Evolutionary conservation across 2,797 vertebrate species (phyloP), one percentile per base, ranked within the genome.

Genomic region (Helicolenus hilgendorfi): DNA sequence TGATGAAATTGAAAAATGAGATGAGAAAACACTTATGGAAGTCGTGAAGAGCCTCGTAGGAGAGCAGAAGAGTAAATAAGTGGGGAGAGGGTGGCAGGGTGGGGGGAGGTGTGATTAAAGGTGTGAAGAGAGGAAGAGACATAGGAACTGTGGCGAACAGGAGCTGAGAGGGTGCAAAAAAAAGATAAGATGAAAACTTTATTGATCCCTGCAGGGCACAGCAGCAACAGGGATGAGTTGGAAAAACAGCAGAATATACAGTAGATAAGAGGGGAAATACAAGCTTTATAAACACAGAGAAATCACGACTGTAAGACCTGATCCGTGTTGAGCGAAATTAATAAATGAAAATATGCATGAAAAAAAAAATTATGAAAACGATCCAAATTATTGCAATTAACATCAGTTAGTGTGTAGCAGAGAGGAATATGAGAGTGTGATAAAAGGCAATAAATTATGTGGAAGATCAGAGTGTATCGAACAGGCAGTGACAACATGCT

Each of bases 101-200:
- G 41, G 73, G 36, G 36, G 60, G 67, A 83, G 14, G 41, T 79
- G 64, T 92, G 76, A 87, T 85, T 85, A 79, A 81, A 87, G 55
- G 70, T 85, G 85, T 83, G 72, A 73, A 80, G 75, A 67, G 33
- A 45, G 68, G 59, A 65, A 15, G 63, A 45, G 62, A 69, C 20
- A 56, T 1, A 59, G 38, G 35, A 72, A 75, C 45, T 31, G 79
- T 77, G 27, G 72, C 71, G 53, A 79, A 73, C 64, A 55, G 45
- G 62, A 76, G 33, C 38, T 65, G 73, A 86, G 59, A 68, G 65
- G 72, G 35, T 59, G 73, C 67, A 72, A 81, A 74, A 81, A 74
- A 27, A 22, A 79, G 84, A 85, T 83, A 73, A 87, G 76, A 92
- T 81, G 79, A 77, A 79, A 87, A 81, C 58, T 81, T 49, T 83